Base-by-base conservation (phyloP, 2,113 vertebrate species). In the Pelusios castaneus region DNA sequence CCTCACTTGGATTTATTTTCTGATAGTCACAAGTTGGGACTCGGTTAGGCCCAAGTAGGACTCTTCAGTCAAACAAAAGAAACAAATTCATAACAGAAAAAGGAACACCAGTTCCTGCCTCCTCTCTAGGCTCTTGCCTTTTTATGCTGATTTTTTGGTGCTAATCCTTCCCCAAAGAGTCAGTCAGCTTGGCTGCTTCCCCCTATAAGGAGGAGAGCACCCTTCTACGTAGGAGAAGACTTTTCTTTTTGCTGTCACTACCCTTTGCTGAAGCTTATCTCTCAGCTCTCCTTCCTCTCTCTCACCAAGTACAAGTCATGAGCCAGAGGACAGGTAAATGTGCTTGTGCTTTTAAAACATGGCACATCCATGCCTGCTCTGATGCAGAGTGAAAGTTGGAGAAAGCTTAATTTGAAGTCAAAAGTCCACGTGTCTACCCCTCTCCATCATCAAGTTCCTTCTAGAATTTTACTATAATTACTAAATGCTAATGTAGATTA, bases 311-410 rank as follows among this genome's bases (percentile, higher is more conserved):
- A 16, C 16, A 52, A 16, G 12, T 52, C 51, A 52, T 11, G 38
- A 43, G 70, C 4, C 10, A 84, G 9, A 31, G 81, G 63, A 67
- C 2, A 49, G 11, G 3, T 43, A 73, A 73, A 49, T 6, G 86
- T 27, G 25, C 2, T 73, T 76, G 3, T 2, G 4, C 25, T 75
- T 55, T 56, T 0, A 47, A 76, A 5, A 80, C 49, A 49, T 78
- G 7, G 0, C 1, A 25, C 75, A 31, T 3, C 38, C 1, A 4
- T 80, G 79, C 5, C 17, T 76, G 24, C 0, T 84, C 82, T 91
- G 82, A 43, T 51, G 6, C 2, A 1, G 0, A 1, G 3, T 12
- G 45, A 84, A 86, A 4, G 6, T 3, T 78, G 25, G 8, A 43
- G 54, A 89, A 55, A 86, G 0, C 13, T 88, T 63, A 77, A 45